Conservation (phyloP, 2,888 invertebrate species). For the Drosophila testacea region DNA sequence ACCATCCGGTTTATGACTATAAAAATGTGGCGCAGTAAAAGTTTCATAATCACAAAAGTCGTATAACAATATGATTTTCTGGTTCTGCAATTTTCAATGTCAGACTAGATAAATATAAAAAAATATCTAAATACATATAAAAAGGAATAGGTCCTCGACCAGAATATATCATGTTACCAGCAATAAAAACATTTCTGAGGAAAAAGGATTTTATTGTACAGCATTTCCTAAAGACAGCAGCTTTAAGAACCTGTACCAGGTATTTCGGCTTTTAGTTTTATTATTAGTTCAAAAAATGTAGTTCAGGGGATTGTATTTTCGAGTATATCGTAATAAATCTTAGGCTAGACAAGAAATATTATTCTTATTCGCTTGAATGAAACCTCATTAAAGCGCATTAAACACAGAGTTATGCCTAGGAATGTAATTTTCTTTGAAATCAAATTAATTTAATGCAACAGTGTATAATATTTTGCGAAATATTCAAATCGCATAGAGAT, state of each 20-base stretch:
- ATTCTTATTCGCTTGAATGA: not conserved
- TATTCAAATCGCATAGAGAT: constrained; percentile 33
- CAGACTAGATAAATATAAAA: constrained; percentile 18
- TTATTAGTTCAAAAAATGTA: too few species aligned
- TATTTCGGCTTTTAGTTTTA: too few species aligned
- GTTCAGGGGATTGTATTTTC: constrained; percentile 2
- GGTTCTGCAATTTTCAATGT: constrained; percentile 46
- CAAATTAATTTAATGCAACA: constrained; percentile 59
- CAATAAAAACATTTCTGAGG: too few species aligned
- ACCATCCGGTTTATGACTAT: constrained; percentile 58
- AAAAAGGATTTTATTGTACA: too few species aligned
- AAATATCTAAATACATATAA: too few species aligned
- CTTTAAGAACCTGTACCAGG: too few species aligned
- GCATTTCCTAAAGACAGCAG: too few species aligned
- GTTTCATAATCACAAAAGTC: constrained; percentile 49
- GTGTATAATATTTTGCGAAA: constrained; percentile 23
- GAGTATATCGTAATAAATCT: not conserved
- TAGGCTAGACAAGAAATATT: not conserved
- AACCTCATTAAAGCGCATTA: constrained; percentile 24
- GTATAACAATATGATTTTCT: constrained; percentile 44
- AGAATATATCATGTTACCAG: not conserved
- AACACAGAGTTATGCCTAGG: constrained; percentile 37
- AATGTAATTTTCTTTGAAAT: constrained; percentile 51
- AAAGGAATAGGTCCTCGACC: not conserved
- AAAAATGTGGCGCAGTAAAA: constrained; percentile 59